phyloP scores from a whole-genome alignment of 1,140 invertebrate species.

The Lepidurus arcticus region DNA sequence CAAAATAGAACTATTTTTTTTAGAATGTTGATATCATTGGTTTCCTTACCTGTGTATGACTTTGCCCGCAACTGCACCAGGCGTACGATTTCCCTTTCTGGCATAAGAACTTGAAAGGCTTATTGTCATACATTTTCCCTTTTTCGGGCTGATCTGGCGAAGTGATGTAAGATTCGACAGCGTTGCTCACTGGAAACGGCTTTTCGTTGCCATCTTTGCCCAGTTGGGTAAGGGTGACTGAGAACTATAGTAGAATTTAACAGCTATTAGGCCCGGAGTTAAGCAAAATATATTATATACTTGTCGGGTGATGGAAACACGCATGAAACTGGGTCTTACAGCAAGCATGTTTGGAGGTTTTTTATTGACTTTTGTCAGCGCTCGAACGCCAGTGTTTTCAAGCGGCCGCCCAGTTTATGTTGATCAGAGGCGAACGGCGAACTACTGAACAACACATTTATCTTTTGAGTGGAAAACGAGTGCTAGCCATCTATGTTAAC shows the following conservation, averaged over 20 bases:
- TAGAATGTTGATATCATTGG: not conserved
- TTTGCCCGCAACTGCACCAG: slow-evolving; percentile 92
- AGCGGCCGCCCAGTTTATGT: too few species aligned
- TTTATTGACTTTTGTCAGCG: too few species aligned
- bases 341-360: too few species aligned
- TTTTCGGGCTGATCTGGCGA: slow-evolving; percentile 53
- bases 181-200: slow-evolving; percentile 30
- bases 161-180: slow-evolving; percentile 24
- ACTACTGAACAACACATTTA: too few species aligned
- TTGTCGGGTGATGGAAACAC: too few species aligned
- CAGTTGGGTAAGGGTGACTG: not conserved
- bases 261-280: too few species aligned
- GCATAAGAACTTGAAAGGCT: slow-evolving; percentile 74
- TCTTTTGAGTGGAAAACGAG: too few species aligned
- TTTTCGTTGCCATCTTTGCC: not conserved
- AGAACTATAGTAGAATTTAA: not conserved
- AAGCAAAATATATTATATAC: too few species aligned
- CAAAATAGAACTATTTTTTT: not conserved
- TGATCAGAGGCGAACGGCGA: too few species aligned
- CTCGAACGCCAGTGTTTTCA: too few species aligned
- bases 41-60: slow-evolving; percentile 62
- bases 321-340: too few species aligned
- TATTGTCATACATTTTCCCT: slow-evolving; percentile 76
- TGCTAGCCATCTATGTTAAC: too few species aligned
- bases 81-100: slow-evolving; percentile 74